Conservation (phyloP, 2,888 invertebrate species). For the Lithophane semibrunnea region DNA sequence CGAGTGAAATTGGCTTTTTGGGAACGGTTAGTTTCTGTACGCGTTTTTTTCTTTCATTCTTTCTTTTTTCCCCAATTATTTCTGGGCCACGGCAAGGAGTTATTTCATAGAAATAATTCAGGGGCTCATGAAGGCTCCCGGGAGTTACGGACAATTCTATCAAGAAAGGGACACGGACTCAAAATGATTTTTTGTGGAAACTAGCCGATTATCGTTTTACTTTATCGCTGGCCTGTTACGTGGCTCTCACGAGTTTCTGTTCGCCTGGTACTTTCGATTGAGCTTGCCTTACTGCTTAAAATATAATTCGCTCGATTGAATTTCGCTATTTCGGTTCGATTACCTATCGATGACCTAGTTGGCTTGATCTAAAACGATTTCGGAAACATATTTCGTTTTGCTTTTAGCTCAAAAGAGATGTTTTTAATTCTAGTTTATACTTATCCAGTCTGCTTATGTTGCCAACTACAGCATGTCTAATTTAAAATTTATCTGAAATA, state of each 20-base stretch:
- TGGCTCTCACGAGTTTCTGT: conserved; percentile 57
- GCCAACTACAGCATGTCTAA: neutral
- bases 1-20: conserved; percentile 74
- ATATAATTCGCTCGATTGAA: conserved; percentile 61
- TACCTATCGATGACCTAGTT: conserved; percentile 28
- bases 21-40: conserved; percentile 72
- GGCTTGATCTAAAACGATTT: conserved; percentile 26
- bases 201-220: conserved; percentile 64
- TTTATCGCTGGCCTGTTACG: conserved; percentile 62
- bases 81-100: conserved; percentile 61
- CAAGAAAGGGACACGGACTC: conserved; percentile 67
- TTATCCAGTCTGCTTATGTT: neutral
- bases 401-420: conserved; percentile 2
- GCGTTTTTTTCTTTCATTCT: conserved; percentile 56
- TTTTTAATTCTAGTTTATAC: neutral
- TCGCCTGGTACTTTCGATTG: conserved; percentile 48
- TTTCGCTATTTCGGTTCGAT: conserved; percentile 49
- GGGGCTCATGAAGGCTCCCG: conserved; percentile 62
- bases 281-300: conserved; percentile 49
- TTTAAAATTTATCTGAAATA: neutral
- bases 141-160: conserved; percentile 68
- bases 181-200: conserved; percentile 68
- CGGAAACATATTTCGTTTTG: conserved; percentile 1
- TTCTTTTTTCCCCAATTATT: conserved; percentile 69
- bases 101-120: conserved; percentile 69